A percentile compares a stretch with the other conserved stretches of the same genome.
Evolutionary conservation across 2,888 invertebrate genomes (phyloP).

Genomic region (Timema podura): DNA sequence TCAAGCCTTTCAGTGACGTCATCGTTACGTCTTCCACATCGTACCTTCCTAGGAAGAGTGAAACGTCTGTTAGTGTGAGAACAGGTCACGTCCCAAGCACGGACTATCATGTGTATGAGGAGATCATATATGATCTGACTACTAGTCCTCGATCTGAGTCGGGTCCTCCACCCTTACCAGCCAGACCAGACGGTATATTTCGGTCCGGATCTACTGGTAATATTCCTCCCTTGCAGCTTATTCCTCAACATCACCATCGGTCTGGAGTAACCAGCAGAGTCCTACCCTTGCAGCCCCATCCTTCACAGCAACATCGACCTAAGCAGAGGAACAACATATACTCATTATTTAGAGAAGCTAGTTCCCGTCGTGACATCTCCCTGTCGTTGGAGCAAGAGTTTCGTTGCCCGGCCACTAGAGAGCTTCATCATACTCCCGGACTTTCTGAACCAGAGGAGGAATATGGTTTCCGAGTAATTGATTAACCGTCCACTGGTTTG

Average conservation of each 20-base stretch:
- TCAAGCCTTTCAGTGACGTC: neutral
- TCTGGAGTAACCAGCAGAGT: neutral
- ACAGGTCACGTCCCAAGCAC: conserved; percentile 11
- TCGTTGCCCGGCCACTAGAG: neutral
- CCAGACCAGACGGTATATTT: conserved; percentile 32
- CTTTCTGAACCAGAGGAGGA: conserved; percentile 30
- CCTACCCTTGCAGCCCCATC: conserved; percentile 1
- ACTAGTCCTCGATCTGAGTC: conserved; percentile 26
- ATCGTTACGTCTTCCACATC: conserved; percentile 18
- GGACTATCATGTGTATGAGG: conserved; percentile 41
- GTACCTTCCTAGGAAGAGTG: neutral
- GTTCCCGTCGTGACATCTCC: conserved; percentile 37
- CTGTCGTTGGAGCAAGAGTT: conserved; percentile 39
- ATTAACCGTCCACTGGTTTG: too few relatives aligned
- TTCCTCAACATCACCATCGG: too few relatives aligned
- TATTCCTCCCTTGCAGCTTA: neutral
- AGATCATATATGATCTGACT: conserved; percentile 38
- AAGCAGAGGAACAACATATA: conserved; percentile 39
- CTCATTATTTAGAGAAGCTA: conserved; percentile 38
- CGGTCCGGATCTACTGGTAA: conserved; percentile 15
- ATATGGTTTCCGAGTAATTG: conserved; percentile 34
- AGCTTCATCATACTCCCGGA: neutral
- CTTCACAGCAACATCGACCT: conserved; percentile 29
- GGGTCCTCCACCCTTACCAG: conserved; percentile 36
- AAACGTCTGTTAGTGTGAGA: too few relatives aligned